Percentiles rank a stretch among this genome's conserved stretches.
Conservation (phyloP, 2,113 vertebrate species). For the Phalacrocorax brasilianus region DNA sequence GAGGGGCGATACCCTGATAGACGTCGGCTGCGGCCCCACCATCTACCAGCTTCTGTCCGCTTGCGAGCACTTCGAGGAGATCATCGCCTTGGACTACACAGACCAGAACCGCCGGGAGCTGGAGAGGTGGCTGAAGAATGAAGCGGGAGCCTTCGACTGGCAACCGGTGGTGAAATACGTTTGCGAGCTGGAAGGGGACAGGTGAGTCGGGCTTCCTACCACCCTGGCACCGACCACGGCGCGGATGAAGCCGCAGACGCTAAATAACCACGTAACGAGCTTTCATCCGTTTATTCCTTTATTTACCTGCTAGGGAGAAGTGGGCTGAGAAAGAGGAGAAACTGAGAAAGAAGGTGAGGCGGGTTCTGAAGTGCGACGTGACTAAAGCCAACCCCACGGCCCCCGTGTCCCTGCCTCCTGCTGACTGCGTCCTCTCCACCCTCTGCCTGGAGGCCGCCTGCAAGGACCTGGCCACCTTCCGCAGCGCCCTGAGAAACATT, state of each 20-base stretch:
- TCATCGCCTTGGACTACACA: slow-evolving; percentile 34
- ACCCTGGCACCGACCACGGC: fast-evolving
- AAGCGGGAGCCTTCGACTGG: not conserved
- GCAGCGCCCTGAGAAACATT: slow-evolving; percentile 10
- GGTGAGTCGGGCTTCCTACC: not conserved
- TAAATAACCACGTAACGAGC: not conserved
- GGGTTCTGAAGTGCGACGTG: not conserved
- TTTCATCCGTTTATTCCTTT: not conserved
- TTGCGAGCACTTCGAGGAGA: slow-evolving; percentile 53
- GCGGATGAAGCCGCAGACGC: fast-evolving
- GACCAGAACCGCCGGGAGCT: slow-evolving; percentile 53
- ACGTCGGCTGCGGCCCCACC: slow-evolving; percentile 50
- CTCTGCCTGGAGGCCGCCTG: slow-evolving; percentile 71
- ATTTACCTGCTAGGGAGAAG: not conserved
- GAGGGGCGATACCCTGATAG: slow-evolving; percentile 38
- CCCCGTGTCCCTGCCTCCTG: not conserved
- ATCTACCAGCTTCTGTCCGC: slow-evolving; percentile 60
- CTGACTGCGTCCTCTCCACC: slow-evolving; percentile 62
- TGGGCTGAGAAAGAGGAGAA: slow-evolving; percentile 64
- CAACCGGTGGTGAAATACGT: not conserved
- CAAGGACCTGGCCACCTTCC: slow-evolving; percentile 57
- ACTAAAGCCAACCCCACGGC: slow-evolving; percentile 57
- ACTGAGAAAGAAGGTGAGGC: slow-evolving; percentile 37
- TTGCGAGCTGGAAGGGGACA: not conserved
- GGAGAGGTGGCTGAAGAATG: not conserved